phyloP scores from a whole-genome alignment of 2,113 vertebrate genomes.

The Phalacrocorax brasilianus region DNA sequence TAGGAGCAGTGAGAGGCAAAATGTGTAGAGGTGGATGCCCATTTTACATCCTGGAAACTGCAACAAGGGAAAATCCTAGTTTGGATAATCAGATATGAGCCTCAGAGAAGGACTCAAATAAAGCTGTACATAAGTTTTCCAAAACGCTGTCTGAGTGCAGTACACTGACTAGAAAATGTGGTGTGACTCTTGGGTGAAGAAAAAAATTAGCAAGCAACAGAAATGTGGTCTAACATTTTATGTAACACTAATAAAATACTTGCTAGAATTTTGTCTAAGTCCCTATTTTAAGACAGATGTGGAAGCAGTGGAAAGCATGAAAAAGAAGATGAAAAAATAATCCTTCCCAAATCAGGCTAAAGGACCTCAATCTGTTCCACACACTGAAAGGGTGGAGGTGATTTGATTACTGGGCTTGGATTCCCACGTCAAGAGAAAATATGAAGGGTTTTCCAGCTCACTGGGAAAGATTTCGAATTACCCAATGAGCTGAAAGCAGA shows the following conservation, averaged over 20 bases:
- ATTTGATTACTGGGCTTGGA: neutral
- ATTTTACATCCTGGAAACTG: neutral
- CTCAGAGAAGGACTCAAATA: neutral
- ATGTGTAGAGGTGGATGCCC: neutral
- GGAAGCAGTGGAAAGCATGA: neutral
- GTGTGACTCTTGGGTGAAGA: neutral
- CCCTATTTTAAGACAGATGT: neutral
- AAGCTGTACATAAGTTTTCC: neutral
- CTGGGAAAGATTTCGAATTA: neutral
- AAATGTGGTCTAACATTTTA: neutral
- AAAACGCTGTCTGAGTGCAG: neutral
- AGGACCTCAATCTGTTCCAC: neutral
- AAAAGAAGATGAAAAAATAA: neutral
- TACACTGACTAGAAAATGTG: neutral
- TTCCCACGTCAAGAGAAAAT: neutral
- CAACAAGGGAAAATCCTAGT: neutral
- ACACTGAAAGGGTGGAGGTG: neutral
- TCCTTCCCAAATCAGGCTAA: neutral
- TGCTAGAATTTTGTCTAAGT: neutral
- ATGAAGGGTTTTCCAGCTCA: neutral
- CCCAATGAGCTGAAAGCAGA: neutral
- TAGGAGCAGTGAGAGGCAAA: neutral
- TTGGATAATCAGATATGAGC: fast-evolving
- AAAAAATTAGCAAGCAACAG: neutral
- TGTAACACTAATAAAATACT: neutral